Evolutionary conservation across 2,797 vertebrate species (phyloP), one percentile per base, ranked within the genome.

Genomic region (Dermochelys coriacea): DNA sequence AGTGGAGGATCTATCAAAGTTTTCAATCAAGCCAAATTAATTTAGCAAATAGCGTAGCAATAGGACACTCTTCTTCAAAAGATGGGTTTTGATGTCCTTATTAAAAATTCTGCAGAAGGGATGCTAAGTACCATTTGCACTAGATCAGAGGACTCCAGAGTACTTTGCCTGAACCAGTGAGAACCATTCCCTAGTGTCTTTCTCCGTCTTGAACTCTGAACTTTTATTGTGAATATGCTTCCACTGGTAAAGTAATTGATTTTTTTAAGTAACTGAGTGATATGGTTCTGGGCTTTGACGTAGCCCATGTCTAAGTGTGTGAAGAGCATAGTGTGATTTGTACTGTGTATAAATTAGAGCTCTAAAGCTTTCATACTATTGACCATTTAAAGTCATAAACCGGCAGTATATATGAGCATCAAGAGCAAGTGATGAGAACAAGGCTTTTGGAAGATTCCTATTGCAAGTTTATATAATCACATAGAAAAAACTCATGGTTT

Each of bases 31-130:
- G 83, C 8, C 34, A 85, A 84, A 87, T 75, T 82, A 82, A 90
- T 55, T 96, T 89, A 86, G 88, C 27, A 95, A 41, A 74, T 86
- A 82, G 52, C 83, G 37, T 86, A 34, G 49, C 91, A n/a, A 84
- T 93, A 80, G 91, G 83, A 86, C 21, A 31, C 47, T 86, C 68
- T 93, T 96, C 64, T 93, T 94, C 59, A 93, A 31, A 93, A 96
- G 52, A 84, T 52, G 90, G 54, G 19, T 96, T 96, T 97, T 95
- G 87, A 96, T 81, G 34, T 47, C 88, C 83, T 96, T 96, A 95
- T 93, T 95, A 97, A 87, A 97, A 93, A 29, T 50, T 96, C 87
- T 64, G 64, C 11, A 11, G 54, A 92, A 92, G 59, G 88, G 89
- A 96, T 49, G 25, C 68, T 61, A 23, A 93, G 88, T 93, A 84